Percentiles rank a stretch among this genome's conserved stretches.
These are phyloP conservation scores for Cheiracanthium punctorium DNA, from an alignment of 2,888 invertebrate genomes.

Conservation along the genomic window DNA sequence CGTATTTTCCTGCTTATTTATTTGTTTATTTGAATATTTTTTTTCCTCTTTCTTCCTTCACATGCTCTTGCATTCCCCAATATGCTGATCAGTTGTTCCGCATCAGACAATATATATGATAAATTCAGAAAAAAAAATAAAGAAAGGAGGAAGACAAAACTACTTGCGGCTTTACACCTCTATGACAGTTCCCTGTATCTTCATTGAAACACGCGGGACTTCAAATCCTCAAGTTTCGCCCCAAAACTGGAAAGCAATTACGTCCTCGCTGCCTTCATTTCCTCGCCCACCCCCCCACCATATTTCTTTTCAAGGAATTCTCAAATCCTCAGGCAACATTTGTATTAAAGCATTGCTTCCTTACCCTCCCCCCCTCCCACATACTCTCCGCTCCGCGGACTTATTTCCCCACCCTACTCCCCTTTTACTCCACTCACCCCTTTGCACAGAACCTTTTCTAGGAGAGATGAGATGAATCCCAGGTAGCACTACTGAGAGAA, in stretches of 20 bases:
- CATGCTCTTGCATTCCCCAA: background rate
- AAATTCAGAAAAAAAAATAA: background rate
- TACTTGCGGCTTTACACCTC: slow-evolving; percentile 11
- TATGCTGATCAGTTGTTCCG: slow-evolving; percentile 8
- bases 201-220: background rate
- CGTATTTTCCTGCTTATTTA: too few species aligned
- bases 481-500: slow-evolving; percentile 19
- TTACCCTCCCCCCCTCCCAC: background rate
- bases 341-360: slow-evolving; percentile 8
- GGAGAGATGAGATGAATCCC: slow-evolving; percentile 44
- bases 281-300: background rate
- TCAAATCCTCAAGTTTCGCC: background rate
- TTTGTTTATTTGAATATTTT: too few species aligned
- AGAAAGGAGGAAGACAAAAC: background rate
- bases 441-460: background rate
- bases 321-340: slow-evolving; percentile 13
- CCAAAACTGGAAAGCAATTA: slow-evolving; percentile 13
- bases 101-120: slow-evolving; percentile 3
- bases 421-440: background rate
- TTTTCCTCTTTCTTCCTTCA: background rate
- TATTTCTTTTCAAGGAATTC: slow-evolving; percentile 13
- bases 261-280: background rate
- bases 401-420: slow-evolving; percentile 53
- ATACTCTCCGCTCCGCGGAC: slow-evolving; percentile 6
- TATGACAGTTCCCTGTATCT: background rate